Base-by-base conservation (phyloP, 2,888 invertebrate species). In the Uloborus plumipes region DNA sequence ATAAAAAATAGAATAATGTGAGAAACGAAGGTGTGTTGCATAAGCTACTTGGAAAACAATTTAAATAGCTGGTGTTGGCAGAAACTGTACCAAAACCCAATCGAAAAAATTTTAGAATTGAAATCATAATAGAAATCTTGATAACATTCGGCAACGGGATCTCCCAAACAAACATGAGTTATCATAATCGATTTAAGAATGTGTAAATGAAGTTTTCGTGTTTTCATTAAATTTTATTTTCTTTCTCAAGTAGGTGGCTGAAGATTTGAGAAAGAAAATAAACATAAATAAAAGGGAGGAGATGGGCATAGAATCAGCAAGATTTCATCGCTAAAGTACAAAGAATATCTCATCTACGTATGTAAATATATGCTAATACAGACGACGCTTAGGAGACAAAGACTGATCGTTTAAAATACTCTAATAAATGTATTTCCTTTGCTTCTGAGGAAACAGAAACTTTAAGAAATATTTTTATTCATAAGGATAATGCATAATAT, bases 161-260 rank as follows among this genome's bases (percentile, higher is more conserved):
- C 51, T 55, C 9, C 59, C 51, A 31, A 61, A 76, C 61, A 66
- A 72, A 79, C 59, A 66, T 47, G 49, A 31, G 16, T 50, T 79
- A 71, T 49, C 71, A 55, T 78, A 78, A 78, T 72, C 72, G 72
- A 79, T 72, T 72, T 66, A 72, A 59, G 70, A 58, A 59, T 49
- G 31, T 31, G 49, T 55, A 62, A 61, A 64, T 65, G 55, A 78
- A 78, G 62, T 70, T 69, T 78, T 51, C 65, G 62, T 77, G 61
- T 69, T 77, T 70, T 26, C 70, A 39, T 55, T 78, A 58, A 65
- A 78, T 49, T 70, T 69, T 69, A 47, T 69, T 65, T 78, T 65
- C 62, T 70, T 77, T 16, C 7, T 20, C 18, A 22, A n/a, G 61
- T 50, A 22, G 18, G 18, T 47, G 59, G 62, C 61, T n/a, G 61